Percentiles rank a stretch among this genome's conserved stretches.
These are phyloP conservation scores for Papilio xuthus DNA, from an alignment of 1,140 invertebrate species.

Conservation along the genomic window DNA sequence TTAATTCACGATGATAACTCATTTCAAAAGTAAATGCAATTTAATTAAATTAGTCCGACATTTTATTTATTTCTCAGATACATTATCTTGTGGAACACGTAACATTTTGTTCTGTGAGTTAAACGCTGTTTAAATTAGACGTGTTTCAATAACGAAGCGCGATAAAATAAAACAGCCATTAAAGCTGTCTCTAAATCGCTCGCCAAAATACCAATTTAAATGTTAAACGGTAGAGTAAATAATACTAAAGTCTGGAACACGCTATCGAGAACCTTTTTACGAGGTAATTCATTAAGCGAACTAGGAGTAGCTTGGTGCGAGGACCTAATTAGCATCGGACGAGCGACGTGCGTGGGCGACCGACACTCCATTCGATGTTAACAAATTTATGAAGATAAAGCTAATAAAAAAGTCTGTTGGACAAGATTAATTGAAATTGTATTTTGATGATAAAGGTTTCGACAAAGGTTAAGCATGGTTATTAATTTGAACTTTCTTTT, in stretches of 20 bases:
- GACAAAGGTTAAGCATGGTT: background rate
- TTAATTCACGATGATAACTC: background rate
- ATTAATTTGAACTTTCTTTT: constrained; percentile 17
- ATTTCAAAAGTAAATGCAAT: background rate
- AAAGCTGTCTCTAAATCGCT: constrained; percentile 30
- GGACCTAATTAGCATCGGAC: constrained; percentile 72
- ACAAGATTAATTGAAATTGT: constrained; percentile 15
- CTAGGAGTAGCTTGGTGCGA: constrained; percentile 59
- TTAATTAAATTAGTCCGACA: background rate
- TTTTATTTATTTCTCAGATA: background rate
- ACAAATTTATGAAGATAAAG: constrained; percentile 54
- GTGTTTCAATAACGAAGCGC: constrained; percentile 28
- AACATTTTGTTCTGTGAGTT: background rate
- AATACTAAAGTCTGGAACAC: constrained; percentile 51
- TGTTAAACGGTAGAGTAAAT: constrained; percentile 48
- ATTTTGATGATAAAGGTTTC: constrained; percentile 4
- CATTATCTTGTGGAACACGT: constrained; percentile 1
- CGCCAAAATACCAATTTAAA: constrained; percentile 48
- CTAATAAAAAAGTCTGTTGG: constrained; percentile 29
- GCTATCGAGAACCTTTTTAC: constrained; percentile 64
- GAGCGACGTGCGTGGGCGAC: constrained; percentile 57
- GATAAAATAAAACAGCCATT: constrained; percentile 42
- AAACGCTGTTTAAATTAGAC: constrained; percentile 29
- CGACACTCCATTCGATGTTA: constrained; percentile 48
- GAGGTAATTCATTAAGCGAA: constrained; percentile 72